phyloP scores from a whole-genome alignment of 2,888 invertebrate species.

The Oegoconia quadripuncta region DNA sequence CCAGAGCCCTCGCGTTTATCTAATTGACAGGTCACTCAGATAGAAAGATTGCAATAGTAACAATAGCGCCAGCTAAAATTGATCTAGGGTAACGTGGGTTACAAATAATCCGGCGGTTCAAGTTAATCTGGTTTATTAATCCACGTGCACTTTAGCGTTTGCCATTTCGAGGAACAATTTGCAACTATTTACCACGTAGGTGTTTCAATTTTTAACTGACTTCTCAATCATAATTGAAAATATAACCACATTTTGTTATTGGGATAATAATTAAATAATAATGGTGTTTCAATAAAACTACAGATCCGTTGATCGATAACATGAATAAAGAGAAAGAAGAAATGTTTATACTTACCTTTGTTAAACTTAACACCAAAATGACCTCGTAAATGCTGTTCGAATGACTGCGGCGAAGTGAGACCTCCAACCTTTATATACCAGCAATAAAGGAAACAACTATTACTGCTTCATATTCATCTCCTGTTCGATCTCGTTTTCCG shows the following conservation, averaged over 20 bases:
- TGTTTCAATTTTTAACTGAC: constrained; percentile 3
- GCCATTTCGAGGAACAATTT: constrained; percentile 42
- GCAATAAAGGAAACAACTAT: constrained; percentile 40
- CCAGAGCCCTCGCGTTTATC: constrained; percentile 28
- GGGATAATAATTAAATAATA: no score
- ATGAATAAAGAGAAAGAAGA: no score
- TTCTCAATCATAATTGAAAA: no score
- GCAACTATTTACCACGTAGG: constrained; percentile 24
- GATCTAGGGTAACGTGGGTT: constrained; percentile 16
- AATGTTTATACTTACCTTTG: no score
- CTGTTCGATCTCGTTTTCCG: constrained; percentile 49
- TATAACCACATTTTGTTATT: no score
- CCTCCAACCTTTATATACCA: constrained; percentile 39
- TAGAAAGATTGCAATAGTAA: constrained; percentile 29
- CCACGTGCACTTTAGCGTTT: constrained; percentile 29
- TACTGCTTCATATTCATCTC: constrained; percentile 32
- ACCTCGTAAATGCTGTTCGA: neutral
- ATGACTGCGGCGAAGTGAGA: constrained; percentile 18
- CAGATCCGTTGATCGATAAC: no score
- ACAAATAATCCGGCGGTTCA: constrained; percentile 18
- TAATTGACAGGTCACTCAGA: constrained; percentile 29
- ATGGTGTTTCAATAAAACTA: no score
- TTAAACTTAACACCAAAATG: no score
- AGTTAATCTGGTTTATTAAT: constrained; percentile 26
- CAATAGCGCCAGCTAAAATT: constrained; percentile 20